Base-by-base conservation (phyloP, 1,140 invertebrate genomes). In the Teleogryllus occipitalis region DNA sequence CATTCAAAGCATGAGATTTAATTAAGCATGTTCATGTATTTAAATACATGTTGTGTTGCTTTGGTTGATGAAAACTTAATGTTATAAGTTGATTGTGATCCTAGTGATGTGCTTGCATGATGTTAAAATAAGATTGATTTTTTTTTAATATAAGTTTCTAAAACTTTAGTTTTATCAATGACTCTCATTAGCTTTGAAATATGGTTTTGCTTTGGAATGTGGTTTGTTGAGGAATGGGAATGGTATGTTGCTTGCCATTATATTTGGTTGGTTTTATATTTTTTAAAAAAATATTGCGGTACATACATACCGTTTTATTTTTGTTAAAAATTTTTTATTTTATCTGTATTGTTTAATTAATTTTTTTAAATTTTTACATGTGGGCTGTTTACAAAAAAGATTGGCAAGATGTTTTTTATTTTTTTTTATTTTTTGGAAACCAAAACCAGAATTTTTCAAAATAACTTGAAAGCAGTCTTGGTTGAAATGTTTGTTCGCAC, bases 371-470 rank as follows among this genome's bases (percentile, higher is more conserved):
- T 54, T 79, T 74, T 75, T 75, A 49, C 72, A 47, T 79, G 78
- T 79, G 78, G 78, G 78, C 78, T 79, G 78, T 75, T 75, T 65
- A 49, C 47, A 79, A 49, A 79, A 65, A 65, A 39, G 73, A 74
- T 79, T 47, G 47, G 39, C 54, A 74, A 72, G 54, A 39, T 65
- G 22, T 65, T 75, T n/a, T 79, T 79, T 49, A 78, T 65, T 48
- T 78, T 18, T 73, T 78, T 78, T 21, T 65, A n/a, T 65, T 75
- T n/a, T 79, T 79, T 79, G 18, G 76, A 77, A 48, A 65, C 54
- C 54, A 65, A 65, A 65, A 65, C 54, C 76, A 77, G 76, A 77
- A 77, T 47, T 77, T 77, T 77, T 65, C 54, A 65, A 65, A 65
- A 65, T 65, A 65, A 65, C 54, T 65, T 65, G 54, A 65, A 65